Evolutionary conservation across 2,113 vertebrate species (phyloP).

Genomic region (Synodontis membranacea): DNA sequence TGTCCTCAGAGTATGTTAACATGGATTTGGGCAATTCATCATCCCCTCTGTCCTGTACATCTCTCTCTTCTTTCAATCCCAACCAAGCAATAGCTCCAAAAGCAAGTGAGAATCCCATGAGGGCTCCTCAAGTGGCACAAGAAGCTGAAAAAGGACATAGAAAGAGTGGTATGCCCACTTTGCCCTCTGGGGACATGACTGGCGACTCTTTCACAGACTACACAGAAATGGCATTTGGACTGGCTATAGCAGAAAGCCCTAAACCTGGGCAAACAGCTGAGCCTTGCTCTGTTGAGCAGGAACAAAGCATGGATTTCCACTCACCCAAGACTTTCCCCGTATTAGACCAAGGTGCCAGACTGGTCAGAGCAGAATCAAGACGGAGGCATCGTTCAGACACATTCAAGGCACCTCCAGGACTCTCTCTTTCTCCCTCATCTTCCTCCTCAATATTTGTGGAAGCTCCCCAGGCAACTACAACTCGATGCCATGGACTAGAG

Average conservation of each 20-base stretch:
- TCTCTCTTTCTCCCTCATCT: constrained; percentile 60
- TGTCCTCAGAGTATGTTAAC: constrained; percentile 71
- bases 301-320: constrained; percentile 64
- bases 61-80: constrained; percentile 63
- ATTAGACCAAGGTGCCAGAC: constrained; percentile 64
- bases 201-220: constrained; percentile 60
- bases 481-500: constrained; percentile 67
- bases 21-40: constrained; percentile 72
- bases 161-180: constrained; percentile 57
- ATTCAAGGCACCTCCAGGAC: constrained; percentile 62
- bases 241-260: constrained; percentile 58
- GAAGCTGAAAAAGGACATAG: constrained; percentile 61
- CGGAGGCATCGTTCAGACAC: constrained; percentile 69
- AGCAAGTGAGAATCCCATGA: constrained; percentile 57
- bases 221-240: constrained; percentile 61
- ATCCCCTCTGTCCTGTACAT: constrained; percentile 53
- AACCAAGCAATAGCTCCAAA: constrained; percentile 59
- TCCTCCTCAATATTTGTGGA: constrained; percentile 68
- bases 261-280: constrained; percentile 58
- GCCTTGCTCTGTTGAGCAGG: constrained; percentile 61
- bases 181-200: constrained; percentile 53
- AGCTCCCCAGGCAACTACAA: constrained; percentile 57
- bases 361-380: constrained; percentile 59
- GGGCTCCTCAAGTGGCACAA: constrained; percentile 58
- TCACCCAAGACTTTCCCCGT: constrained; percentile 67